Percentiles rank a stretch among this genome's conserved stretches.
Conservation (phyloP, 2,113 vertebrate species). For the Vidua macroura region DNA sequence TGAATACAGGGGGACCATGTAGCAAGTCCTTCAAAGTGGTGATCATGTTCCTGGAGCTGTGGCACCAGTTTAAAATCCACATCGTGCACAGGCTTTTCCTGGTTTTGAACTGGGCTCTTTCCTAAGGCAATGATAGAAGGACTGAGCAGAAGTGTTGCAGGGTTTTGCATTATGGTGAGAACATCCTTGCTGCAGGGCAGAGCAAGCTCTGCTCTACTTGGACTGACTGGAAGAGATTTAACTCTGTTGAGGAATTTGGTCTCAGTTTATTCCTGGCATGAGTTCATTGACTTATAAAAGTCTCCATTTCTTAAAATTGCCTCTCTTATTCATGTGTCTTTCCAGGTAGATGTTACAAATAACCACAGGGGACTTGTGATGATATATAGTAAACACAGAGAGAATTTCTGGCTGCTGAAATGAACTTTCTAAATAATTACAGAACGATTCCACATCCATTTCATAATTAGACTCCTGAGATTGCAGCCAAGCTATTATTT, state of each 20-base stretch:
- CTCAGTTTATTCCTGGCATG: neutral
- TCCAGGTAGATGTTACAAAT: neutral
- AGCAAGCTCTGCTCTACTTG: neutral
- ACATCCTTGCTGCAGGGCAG: neutral
- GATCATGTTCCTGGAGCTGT: rapidly evolving
- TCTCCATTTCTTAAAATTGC: conserved; percentile 19
- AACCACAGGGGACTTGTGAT: neutral
- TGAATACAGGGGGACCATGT: no score
- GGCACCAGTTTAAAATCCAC: neutral
- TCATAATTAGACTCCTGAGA: conserved; percentile 37
- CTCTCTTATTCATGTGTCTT: neutral
- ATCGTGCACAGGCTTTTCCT: neutral
- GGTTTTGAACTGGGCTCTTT: neutral
- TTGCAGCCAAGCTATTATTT: conserved; percentile 11
- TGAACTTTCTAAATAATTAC: conserved; percentile 44
- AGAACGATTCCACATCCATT: conserved; percentile 10
- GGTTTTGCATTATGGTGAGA: neutral
- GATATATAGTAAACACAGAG: neutral
- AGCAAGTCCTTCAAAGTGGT: neutral
- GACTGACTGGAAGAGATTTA: neutral
- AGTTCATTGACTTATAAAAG: neutral
- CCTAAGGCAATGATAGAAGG: neutral
- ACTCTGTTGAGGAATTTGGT: neutral
- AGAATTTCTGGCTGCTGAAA: conserved; percentile 30
- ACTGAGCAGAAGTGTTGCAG: neutral